phyloP scores from a whole-genome alignment of 2,797 vertebrate species.

The Chaenodraco wilsoni region DNA sequence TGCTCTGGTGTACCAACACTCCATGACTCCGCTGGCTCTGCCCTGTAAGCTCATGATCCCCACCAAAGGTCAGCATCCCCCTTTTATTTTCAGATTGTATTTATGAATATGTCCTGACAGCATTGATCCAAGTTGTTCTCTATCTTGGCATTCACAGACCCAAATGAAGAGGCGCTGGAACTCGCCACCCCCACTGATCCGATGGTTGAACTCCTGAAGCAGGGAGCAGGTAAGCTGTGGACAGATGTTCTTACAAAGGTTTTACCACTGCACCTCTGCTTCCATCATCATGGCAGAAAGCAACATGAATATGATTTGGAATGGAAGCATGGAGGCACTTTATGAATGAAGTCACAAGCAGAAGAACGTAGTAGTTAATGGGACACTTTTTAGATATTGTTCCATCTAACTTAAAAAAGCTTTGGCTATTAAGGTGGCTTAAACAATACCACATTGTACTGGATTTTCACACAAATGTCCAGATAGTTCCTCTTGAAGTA shows the following conservation, averaged over 20 bases:
- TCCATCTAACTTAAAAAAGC: not conserved
- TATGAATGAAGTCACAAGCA: too few species aligned
- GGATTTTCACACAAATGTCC: too few species aligned
- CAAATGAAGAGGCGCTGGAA: constrained; percentile 93
- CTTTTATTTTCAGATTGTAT: not conserved
- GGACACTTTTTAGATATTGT: not conserved
- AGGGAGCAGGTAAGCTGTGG: constrained; percentile 88
- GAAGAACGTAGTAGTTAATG: too few species aligned
- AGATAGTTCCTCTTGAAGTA: too few species aligned
- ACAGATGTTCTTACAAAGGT: too few species aligned
- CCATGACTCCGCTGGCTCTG: constrained; percentile 95
- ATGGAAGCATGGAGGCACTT: not conserved
- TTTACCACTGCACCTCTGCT: not conserved
- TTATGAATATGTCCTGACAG: not conserved
- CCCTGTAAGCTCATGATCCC: constrained; percentile 98
- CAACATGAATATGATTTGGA: not conserved
- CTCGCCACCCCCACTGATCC: constrained; percentile 85
- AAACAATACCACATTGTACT: too few species aligned
- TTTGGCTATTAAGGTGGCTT: not conserved
- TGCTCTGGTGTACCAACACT: constrained; percentile 97
- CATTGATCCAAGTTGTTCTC: not conserved
- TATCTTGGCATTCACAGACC: constrained; percentile 82
- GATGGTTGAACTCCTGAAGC: constrained; percentile 90
- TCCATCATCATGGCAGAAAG: not conserved
- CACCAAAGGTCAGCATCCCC: constrained; percentile 87